Percentiles rank a stretch among this genome's conserved stretches.
Conservation (phyloP, 2,113 vertebrate species). For the Hemiscyllium ocellatum region DNA sequence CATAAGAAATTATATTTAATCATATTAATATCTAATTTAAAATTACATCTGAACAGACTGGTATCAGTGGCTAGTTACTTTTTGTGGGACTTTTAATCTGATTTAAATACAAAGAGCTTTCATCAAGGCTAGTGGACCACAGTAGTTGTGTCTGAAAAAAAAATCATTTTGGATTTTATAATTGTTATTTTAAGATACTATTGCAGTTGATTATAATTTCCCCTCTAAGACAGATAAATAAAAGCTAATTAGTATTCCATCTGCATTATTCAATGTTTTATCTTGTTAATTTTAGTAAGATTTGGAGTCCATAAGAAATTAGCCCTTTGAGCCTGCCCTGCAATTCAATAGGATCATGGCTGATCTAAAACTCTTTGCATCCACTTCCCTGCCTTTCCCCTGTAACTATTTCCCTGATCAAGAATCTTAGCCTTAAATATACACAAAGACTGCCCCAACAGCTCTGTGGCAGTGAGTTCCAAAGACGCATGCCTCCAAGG, state of each 20-base stretch:
- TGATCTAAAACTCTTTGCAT: no score
- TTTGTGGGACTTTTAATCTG: not conserved
- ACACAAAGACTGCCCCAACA: no score
- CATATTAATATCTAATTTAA: not conserved
- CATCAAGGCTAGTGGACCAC: not conserved
- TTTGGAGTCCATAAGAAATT: not conserved
- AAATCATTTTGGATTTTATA: not conserved
- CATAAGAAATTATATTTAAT: not conserved
- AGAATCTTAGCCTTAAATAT: no score
- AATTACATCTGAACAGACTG: not conserved
- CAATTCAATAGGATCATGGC: no score
- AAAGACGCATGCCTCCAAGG: no score
- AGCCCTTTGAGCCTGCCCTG: no score
- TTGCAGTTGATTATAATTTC: not conserved
- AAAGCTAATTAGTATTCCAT: not conserved
- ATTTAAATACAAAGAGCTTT: not conserved
- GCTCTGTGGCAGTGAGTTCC: no score
- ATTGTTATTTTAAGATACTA: not conserved
- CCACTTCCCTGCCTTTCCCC: no score
- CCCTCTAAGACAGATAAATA: not conserved
- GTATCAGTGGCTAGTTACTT: not conserved
- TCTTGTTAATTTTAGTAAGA: not conserved
- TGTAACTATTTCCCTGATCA: no score
- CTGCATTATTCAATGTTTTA: not conserved
- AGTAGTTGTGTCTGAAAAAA: not conserved